Base-by-base conservation (phyloP, 2,888 invertebrate species). In the Graphium colonna region DNA sequence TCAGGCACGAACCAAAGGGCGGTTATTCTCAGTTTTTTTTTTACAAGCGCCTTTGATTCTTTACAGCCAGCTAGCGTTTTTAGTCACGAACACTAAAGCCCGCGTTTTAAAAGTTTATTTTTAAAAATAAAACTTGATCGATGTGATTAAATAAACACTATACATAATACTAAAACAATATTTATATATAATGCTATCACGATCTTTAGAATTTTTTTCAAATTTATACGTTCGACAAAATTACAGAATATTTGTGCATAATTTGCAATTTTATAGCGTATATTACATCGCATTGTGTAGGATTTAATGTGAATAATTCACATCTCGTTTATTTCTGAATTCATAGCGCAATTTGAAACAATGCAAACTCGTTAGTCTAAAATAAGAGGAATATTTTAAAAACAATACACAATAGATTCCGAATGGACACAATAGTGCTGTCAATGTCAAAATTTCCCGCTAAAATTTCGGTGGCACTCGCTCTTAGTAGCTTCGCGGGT, bases 1-100 rank as follows among this genome's bases (percentile, higher is more conserved):
- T 50, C 53, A 49, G 52, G 50, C 53, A 33, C 33, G 44, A 40
- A 39, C 31, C 31, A 45, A 45, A 31, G 17, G 40, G 40, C 21
- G 42, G 40, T 41, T 47, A 40, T 47, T 47, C 17, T 51, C 39
- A 31, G 5, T 42, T 7, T 18, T 26, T 43, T 17, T 31, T 41
- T 47, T 26, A 38, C 0, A n/a, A 8, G 16, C 12, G 12, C 2
- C 36, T 36, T 36, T 36, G 36, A 36, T 36, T 36, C 36, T 36
- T 36, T 36, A 9, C 36, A 36, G n/a, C 36, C 36, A 36, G 31
- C 31, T 2, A 21, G 21, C 21, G 21, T 21, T 21, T 10, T 31
- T 7, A 31, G 31, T 9, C 31, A 10, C 31, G 31, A 31, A 9
- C 31, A 10, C 9, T 31, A 1, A 21, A 21, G 31, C 31, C 8